Percentiles rank a stretch among this genome's conserved stretches.
Evolutionary conservation across 2,888 invertebrate genomes (phyloP).

Genomic region (Torymus aiolomorphi): DNA sequence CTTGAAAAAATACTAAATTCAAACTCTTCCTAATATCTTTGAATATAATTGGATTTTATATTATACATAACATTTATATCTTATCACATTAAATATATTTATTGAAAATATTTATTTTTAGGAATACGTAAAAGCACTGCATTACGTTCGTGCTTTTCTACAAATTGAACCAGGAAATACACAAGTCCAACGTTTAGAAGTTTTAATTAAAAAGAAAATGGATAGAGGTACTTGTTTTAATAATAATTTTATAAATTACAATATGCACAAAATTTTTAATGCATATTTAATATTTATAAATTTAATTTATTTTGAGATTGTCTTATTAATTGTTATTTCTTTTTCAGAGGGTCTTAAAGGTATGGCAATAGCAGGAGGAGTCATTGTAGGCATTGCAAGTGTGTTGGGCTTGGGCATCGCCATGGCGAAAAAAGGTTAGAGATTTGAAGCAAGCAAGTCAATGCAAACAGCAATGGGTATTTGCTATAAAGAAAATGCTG

Average conservation of each 20-base stretch:
- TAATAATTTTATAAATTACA: constrained; percentile 10
- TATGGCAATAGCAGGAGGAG: constrained; percentile 92
- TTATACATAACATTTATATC: constrained; percentile 5
- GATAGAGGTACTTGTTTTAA: constrained; percentile 80
- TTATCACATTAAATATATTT: constrained; percentile 19
- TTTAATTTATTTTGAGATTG: neutral
- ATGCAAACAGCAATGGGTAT: constrained; percentile 10
- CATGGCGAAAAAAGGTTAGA: constrained; percentile 77
- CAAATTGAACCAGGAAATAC: constrained; percentile 91
- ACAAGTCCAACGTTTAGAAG: constrained; percentile 89
- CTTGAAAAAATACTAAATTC: no score
- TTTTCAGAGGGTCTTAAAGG: constrained; percentile 88
- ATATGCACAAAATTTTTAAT: constrained; percentile 3
- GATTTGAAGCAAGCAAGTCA: constrained; percentile 28
- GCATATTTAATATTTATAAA: neutral
- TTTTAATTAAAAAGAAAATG: constrained; percentile 91
- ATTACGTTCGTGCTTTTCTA: constrained; percentile 88
- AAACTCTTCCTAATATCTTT: no score
- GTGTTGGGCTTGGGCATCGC: constrained; percentile 90
- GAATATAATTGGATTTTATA: constrained; percentile 5
- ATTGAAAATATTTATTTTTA: constrained; percentile 64
- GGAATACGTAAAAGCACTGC: constrained; percentile 90
- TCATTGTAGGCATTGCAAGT: constrained; percentile 89
- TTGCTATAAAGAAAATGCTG: constrained; percentile 32
- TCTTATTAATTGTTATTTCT: constrained; percentile 51